Evolutionary conservation across 2,113 vertebrate species (phyloP), one percentile per base, ranked within the genome.

Genomic region (Arizona elegans): DNA sequence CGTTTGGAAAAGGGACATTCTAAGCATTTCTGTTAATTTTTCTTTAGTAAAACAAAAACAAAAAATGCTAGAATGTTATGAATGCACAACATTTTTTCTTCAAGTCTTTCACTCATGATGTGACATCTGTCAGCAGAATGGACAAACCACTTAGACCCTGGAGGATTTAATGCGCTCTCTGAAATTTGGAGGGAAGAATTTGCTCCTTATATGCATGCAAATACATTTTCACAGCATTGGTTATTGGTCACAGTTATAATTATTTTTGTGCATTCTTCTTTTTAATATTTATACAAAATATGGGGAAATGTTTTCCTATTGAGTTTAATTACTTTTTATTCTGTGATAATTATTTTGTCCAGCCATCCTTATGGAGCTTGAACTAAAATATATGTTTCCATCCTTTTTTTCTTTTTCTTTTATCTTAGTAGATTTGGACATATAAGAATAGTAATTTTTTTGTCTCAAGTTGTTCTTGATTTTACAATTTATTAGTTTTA

Each of bases 291-390:
- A 90, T 92, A 62, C 88, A 85, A 33, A 93, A 94, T 91, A 43
- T 90, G 92, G 1, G 89, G 92, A 94, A 94, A 4, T 94, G 19
- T 90, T 86, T 94, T 95, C 58, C 15, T 85, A 85, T 94, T 24
- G 90, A 90, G 96, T 92, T 0, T 52, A 90, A 19, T 94, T 81
- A 59, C 88, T 93, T 95, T 95, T 92, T 88, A 89, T 94, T 95
- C 92, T 59, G 3, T 86, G 92, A 33, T 90, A 50, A 93, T 90
- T 90, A 90, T 90, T 93, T 96, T 94, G 38, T n/a, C 53, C 23
- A 93, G n/a, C 93, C 54, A 91, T 96, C 53, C 54, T 96, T 92
- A 91, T 92, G 56, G 38, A 93, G 43, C 91, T 17, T 94, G 56
- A 96, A 95, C 94, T 91, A 62, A 95, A 95, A 92, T 50, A 65